These are phyloP conservation scores for Melieria picta DNA, from an alignment of 2,888 invertebrate genomes.

Conservation along the genomic window DNA sequence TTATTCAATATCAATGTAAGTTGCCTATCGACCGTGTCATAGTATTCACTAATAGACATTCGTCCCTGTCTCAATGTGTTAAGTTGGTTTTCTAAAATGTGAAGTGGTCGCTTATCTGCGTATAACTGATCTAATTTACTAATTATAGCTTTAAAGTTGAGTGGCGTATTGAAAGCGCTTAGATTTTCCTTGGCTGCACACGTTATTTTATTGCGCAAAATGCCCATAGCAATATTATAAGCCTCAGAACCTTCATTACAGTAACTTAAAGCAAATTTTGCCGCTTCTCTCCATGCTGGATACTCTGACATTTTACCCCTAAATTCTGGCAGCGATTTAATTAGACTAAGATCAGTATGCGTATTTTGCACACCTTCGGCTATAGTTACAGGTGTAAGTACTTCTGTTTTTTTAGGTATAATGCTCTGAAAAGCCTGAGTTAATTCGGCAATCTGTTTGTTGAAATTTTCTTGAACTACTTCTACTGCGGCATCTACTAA, in stretches of 20 bases:
- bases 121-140: neutral
- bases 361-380: neutral
- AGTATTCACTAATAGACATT: too few relatives aligned
- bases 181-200: constrained; percentile 8
- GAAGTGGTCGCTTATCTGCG: neutral
- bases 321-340: constrained; percentile 21
- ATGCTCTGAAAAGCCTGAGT: too few relatives aligned
- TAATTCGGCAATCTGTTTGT: too few relatives aligned
- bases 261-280: constrained; percentile 11
- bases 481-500: too few relatives aligned
- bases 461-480: too few relatives aligned
- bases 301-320: constrained; percentile 9
- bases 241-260: constrained; percentile 15
- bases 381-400: too few relatives aligned
- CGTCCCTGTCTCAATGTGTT: neutral
- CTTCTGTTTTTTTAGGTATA: too few relatives aligned
- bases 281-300: constrained; percentile 26
- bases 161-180: constrained; percentile 9
- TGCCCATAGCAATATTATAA: constrained; percentile 22
- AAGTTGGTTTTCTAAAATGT: constrained; percentile 11
- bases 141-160: constrained; percentile 14
- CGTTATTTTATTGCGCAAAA: constrained; percentile 18
- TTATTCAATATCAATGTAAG: constrained; percentile 20
- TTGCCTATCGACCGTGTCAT: neutral
- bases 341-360: constrained; percentile 13